Percentiles rank a stretch among this genome's conserved stretches.
Evolutionary conservation across 1,140 invertebrate species (phyloP).

Genomic region (Drosophila truncata): DNA sequence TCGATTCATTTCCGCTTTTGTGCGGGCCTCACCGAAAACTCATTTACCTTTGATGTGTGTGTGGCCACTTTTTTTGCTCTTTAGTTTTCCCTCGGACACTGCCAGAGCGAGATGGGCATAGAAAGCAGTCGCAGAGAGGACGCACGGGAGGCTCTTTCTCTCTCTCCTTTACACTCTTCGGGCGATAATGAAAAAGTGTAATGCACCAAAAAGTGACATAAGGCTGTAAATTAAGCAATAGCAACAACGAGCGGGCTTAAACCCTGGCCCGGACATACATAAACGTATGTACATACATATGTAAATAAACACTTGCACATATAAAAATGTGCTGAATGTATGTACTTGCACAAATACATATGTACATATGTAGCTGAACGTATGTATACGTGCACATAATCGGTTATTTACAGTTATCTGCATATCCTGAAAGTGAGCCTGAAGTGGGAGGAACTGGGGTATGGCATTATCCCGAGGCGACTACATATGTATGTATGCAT

Average conservation of each 20-base stretch:
- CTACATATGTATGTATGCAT: not conserved
- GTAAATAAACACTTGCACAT: constrained; percentile 32
- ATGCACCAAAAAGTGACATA: constrained; percentile 82
- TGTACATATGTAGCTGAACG: constrained; percentile 15
- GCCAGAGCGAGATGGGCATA: constrained; percentile 33
- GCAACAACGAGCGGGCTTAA: constrained; percentile 60
- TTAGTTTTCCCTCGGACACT: constrained; percentile 38
- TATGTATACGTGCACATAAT: constrained; percentile 24
- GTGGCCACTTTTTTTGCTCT: constrained; percentile 28
- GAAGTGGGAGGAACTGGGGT: not conserved
- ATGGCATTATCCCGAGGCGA: constrained; percentile 29
- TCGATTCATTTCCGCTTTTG: constrained; percentile 84
- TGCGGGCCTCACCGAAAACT: constrained; percentile 81
- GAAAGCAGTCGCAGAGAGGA: constrained; percentile 15
- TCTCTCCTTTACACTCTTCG: constrained; percentile 11
- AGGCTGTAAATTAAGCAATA: constrained; percentile 82
- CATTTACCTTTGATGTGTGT: constrained; percentile 84
- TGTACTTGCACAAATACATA: constrained; percentile 1
- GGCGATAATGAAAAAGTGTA: constrained; percentile 83
- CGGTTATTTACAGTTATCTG: constrained; percentile 78
- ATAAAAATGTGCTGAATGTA: constrained; percentile 16
- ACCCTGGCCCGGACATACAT: constrained; percentile 35
- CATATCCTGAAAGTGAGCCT: constrained; percentile 59
- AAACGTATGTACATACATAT: constrained; percentile 8
- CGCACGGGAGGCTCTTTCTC: constrained; percentile 9